Evolutionary conservation across 1,140 invertebrate species (phyloP).

Genomic region (Drosophila albomicans): DNA sequence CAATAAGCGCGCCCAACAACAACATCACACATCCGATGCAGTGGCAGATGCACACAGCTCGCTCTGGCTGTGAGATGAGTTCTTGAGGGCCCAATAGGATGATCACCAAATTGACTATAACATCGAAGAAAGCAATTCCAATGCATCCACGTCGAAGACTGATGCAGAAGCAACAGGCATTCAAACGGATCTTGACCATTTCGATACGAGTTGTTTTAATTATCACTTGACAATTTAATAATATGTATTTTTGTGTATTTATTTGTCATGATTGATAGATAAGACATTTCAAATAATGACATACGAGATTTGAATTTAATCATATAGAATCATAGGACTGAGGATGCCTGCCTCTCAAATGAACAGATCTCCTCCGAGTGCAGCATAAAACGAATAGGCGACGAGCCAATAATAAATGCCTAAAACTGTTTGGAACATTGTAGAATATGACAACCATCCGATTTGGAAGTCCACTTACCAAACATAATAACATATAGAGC

Average conservation of each 20-base stretch:
- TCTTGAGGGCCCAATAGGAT: neutral
- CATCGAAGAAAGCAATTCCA: conserved; percentile 42
- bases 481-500: conserved; percentile 35
- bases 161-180: conserved; percentile 48
- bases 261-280: conserved; percentile 44
- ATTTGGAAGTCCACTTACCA: conserved; percentile 31
- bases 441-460: neutral
- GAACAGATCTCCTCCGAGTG: conserved; percentile 59
- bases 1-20: conserved; percentile 47
- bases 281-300: conserved; percentile 19
- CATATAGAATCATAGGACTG: neutral
- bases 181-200: conserved; percentile 23
- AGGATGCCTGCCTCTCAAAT: conserved; percentile 21
- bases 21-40: conserved; percentile 59
- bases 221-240: conserved; percentile 21
- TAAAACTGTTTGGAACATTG: conserved; percentile 24
- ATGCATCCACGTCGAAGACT: conserved; percentile 46
- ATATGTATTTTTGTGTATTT: conserved; percentile 6
- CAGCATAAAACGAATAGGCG: conserved; percentile 69
- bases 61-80: conserved; percentile 22
- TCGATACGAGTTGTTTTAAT: neutral
- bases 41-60: conserved; percentile 64
- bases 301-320: conserved; percentile 36
- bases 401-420: conserved; percentile 61
- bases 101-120: conserved; percentile 25